Evolutionary conservation across 2,888 invertebrate species (phyloP).

Genomic region (Drosophila mulleri): DNA sequence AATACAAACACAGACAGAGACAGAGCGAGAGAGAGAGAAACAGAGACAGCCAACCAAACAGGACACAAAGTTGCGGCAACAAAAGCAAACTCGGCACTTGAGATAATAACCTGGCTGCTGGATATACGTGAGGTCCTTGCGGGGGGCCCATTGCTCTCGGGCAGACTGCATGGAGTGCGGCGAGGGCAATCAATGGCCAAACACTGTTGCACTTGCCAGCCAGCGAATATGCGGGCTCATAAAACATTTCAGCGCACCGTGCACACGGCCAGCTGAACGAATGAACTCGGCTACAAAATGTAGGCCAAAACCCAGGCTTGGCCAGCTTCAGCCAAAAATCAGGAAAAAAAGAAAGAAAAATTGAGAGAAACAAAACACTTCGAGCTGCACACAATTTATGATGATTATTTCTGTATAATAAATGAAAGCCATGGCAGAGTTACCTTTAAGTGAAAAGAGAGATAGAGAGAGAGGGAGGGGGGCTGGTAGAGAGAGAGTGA

Average conservation of each 20-base stretch:
- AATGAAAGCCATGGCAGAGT: conserved; percentile 41
- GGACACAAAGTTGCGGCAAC: conserved; percentile 31
- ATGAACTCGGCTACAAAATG: conserved; percentile 29
- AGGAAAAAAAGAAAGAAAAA: neutral
- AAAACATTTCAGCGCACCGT: conserved; percentile 56
- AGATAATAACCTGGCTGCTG: conserved; percentile 43
- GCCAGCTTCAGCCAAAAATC: no score
- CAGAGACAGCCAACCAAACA: neutral
- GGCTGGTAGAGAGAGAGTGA: neutral
- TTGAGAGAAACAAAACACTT: neutral
- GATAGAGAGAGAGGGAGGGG: conserved; percentile 29
- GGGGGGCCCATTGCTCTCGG: neutral
- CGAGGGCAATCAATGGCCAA: conserved; percentile 33
- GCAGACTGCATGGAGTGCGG: neutral
- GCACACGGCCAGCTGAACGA: conserved; percentile 40
- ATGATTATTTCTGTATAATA: conserved; percentile 60
- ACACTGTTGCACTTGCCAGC: conserved; percentile 56
- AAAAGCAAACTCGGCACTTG: conserved; percentile 40
- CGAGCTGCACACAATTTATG: conserved; percentile 54
- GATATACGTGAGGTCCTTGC: conserved; percentile 4
- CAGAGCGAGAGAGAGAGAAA: neutral
- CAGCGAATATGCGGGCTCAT: conserved; percentile 27
- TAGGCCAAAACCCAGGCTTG: conserved; percentile 17
- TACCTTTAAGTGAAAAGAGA: conserved; percentile 3
- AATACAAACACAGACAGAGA: neutral